A percentile compares a stretch with the other conserved stretches of the same genome.
Evolutionary conservation across 2,797 vertebrate genomes (phyloP).

Genomic region (Betta splendens): DNA sequence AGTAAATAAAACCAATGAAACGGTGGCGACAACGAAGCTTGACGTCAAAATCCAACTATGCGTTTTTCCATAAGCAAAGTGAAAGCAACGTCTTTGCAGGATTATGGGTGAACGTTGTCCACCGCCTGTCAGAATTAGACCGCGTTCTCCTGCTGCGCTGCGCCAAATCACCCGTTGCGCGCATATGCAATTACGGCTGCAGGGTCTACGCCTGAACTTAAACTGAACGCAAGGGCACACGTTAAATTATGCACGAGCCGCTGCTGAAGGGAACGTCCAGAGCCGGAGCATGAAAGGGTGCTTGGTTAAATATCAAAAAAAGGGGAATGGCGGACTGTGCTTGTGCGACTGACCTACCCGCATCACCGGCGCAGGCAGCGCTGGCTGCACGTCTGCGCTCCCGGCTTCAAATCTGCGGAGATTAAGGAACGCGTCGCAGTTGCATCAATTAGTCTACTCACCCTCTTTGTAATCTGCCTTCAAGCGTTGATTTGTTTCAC

Average conservation of each 20-base stretch:
- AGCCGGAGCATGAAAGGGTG: slow-evolving; percentile 33
- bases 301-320: slow-evolving; percentile 59
- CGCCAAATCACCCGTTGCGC: slow-evolving; percentile 60
- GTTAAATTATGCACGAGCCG: slow-evolving; percentile 41
- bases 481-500: slow-evolving; percentile 72
- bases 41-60: slow-evolving; percentile 1
- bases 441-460: slow-evolving; percentile 71
- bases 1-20: not conserved
- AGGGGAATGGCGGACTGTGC: slow-evolving; percentile 78
- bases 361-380: slow-evolving; percentile 58
- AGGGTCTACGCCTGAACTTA: slow-evolving; percentile 32
- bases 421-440: slow-evolving; percentile 43
- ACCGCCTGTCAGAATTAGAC: slow-evolving; percentile 36
- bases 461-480: slow-evolving; percentile 69
- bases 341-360: slow-evolving; percentile 77
- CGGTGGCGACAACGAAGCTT: not conserved
- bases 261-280: slow-evolving; percentile 25
- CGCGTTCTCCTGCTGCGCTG: slow-evolving; percentile 57
- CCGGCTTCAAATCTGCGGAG: slow-evolving; percentile 30
- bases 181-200: slow-evolving; percentile 48
- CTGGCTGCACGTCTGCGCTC: slow-evolving; percentile 47
- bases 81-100: slow-evolving; percentile 34
- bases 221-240: slow-evolving; percentile 33
- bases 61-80: slow-evolving; percentile 1
- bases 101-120: slow-evolving; percentile 25